Evolutionary conservation across 2,888 invertebrate genomes (phyloP).

Genomic region (Drosophila lutescens): DNA sequence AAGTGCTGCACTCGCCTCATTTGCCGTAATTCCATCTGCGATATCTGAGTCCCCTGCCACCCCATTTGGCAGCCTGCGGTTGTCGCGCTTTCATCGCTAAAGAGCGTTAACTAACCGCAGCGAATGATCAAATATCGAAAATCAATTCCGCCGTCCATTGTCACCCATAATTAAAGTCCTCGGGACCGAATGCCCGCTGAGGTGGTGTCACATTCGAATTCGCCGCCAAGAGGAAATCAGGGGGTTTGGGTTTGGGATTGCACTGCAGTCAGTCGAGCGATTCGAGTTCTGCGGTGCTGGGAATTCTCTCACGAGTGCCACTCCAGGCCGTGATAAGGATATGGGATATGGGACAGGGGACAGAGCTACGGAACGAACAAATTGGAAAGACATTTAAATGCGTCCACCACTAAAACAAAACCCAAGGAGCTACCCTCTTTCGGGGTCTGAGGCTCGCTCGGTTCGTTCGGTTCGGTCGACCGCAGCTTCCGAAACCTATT

Average conservation of each 20-base stretch:
- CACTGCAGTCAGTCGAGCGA: conserved; percentile 58
- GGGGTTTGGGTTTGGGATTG: not conserved
- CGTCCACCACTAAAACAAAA: conserved; percentile 55
- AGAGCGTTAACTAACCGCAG: conserved; percentile 80
- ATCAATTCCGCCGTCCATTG: conserved; percentile 78
- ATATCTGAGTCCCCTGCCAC: conserved; percentile 17
- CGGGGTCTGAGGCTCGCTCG: conserved; percentile 41
- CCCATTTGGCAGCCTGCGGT: conserved; percentile 46
- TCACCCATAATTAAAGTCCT: conserved; percentile 78
- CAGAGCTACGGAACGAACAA: conserved; percentile 54
- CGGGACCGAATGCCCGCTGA: conserved; percentile 66
- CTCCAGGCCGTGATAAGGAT: conserved; percentile 74
- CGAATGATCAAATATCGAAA: conserved; percentile 81
- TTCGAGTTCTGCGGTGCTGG: conserved; percentile 63
- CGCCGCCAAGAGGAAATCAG: conserved; percentile 60
- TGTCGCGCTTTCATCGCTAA: conserved; percentile 55
- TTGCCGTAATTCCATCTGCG: conserved; percentile 66
- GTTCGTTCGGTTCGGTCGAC: conserved; percentile 62
- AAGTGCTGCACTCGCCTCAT: conserved; percentile 62
- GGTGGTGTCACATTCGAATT: conserved; percentile 74
- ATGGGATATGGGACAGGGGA: conserved; percentile 27
- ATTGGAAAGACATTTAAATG: conserved; percentile 78
- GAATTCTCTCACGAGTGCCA: conserved; percentile 81
- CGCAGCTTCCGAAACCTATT: conserved; percentile 84
- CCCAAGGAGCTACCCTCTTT: conserved; percentile 28